Evolutionary conservation across 2,797 vertebrate species (phyloP).

Genomic region (Hydrocynus forskahlii): DNA sequence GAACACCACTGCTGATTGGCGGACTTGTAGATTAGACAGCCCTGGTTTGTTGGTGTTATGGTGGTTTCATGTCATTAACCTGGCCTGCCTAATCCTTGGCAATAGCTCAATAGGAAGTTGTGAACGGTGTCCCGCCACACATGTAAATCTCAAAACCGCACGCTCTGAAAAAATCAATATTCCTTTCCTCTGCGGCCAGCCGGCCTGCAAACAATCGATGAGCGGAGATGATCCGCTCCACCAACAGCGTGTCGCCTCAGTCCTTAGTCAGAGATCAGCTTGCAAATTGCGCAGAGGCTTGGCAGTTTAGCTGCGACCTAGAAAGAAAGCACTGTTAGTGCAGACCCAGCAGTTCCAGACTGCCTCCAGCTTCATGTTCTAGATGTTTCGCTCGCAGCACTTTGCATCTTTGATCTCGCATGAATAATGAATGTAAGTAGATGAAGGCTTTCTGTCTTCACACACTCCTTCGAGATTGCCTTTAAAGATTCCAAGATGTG

Average conservation of each 20-base stretch:
- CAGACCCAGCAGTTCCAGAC: slow-evolving; percentile 6
- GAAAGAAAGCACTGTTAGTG: slow-evolving; percentile 8
- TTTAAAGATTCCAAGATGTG: slow-evolving; percentile 43
- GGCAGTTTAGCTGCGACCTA: slow-evolving; percentile 11
- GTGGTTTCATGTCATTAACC: background rate
- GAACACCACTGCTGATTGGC: background rate
- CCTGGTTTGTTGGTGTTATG: background rate
- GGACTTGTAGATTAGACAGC: no score
- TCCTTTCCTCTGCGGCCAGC: background rate
- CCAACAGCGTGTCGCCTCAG: background rate
- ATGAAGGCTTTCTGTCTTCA: slow-evolving; percentile 30
- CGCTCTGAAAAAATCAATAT: slow-evolving; percentile 12
- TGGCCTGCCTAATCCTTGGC: background rate
- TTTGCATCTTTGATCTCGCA: background rate
- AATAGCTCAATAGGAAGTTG: background rate
- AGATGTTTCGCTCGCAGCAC: background rate
- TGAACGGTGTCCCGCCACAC: background rate
- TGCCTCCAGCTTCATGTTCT: slow-evolving; percentile 17
- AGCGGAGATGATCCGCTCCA: slow-evolving; percentile 6
- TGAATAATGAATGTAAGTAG: slow-evolving; percentile 38
- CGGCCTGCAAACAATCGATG: slow-evolving; percentile 7
- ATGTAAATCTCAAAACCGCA: slow-evolving; percentile 15
- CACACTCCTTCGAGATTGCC: slow-evolving; percentile 10
- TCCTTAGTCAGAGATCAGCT: background rate
- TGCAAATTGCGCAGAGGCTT: slow-evolving; percentile 1